These are phyloP conservation scores for Eupithecia inturbata DNA, from an alignment of 2,888 invertebrate genomes.

Conservation along the genomic window DNA sequence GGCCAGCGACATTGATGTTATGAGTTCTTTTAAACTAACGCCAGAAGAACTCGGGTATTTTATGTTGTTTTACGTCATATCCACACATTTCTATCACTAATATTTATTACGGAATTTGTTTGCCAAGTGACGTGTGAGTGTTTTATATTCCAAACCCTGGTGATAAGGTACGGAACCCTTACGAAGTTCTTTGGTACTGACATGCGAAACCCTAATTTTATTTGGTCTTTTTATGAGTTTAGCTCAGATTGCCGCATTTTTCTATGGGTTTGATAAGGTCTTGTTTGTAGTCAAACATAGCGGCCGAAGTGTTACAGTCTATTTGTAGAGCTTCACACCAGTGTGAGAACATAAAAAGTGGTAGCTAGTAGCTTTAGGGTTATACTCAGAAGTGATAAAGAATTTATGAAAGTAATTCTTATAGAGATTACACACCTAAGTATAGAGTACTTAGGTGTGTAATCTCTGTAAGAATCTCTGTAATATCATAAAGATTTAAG, in stretches of 20 bases:
- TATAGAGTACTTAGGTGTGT: too few relatives aligned
- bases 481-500: too few relatives aligned
- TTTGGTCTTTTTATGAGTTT: conserved; percentile 47
- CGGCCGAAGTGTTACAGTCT: conserved; percentile 26
- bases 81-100: conserved; percentile 48
- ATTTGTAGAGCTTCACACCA: conserved; percentile 18
- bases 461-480: too few relatives aligned
- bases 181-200: conserved; percentile 44
- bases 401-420: not conserved
- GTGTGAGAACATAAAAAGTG: conserved; percentile 23
- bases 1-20: too few relatives aligned
- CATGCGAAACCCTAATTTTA: conserved; percentile 54
- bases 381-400: conserved; percentile 13
- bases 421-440: too few relatives aligned
- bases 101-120: conserved; percentile 65
- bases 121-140: conserved; percentile 60
- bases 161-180: conserved; percentile 47
- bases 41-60: not conserved
- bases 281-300: conserved; percentile 43
- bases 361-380: conserved; percentile 14
- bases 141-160: conserved; percentile 62
- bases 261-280: conserved; percentile 21
- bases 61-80: conserved; percentile 32
- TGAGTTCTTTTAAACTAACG: not conserved
- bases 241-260: conserved; percentile 8